Evolutionary conservation across 2,797 vertebrate genomes (phyloP), one percentile per base, ranked within the genome.

Genomic region (Emydoidea blandingii): DNA sequence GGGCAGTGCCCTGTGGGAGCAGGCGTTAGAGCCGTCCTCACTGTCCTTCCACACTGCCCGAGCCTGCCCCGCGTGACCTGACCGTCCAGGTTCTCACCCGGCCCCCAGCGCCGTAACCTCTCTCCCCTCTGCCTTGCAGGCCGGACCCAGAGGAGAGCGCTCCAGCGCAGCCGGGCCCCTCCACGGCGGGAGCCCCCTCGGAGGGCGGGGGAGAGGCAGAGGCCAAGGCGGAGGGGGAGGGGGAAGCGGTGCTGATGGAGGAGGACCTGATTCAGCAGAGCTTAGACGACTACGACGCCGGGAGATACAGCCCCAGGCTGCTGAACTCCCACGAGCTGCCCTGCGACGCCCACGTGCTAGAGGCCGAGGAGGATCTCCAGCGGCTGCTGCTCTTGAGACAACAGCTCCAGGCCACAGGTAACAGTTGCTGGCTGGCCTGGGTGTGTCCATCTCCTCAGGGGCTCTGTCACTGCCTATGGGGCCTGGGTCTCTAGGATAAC

Each of bases 211-310:
- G 98, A 97, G 37, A 97, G 0, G 2, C 49, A 0, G 98, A 98
- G 53, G 90, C 86, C 1, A 99, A 99, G 57, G 98, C 89, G 2
- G 98, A 98, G 79, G 96, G 78, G 0, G 98, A 98, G 1, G 98
- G 98, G 0, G 99, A 99, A 95, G 98, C 99, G 0, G 99, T 99
- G 95, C 97, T 99, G 93, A 99, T 99, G 2, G 99, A 99, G 97
- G 99, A 99, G 97, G 99, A 99, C 96, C 98, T 99, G 94, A 99
- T 99, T 96, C 99, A 99, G 97, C 99, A 99, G 98, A 99, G 99
- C 97, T 98, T 99, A 96, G 99, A 99, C 0, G 99, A 99, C 95
- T 99, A 99, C 0, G 99, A 99, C 0, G 99, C 99, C 0, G 99
- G 99, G 2, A 99, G 98, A 87, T 99, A 99, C 98, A 99, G 99